Evolutionary conservation across 2,797 vertebrate species (phyloP).

Genomic region (Tolypeutes matacus): DNA sequence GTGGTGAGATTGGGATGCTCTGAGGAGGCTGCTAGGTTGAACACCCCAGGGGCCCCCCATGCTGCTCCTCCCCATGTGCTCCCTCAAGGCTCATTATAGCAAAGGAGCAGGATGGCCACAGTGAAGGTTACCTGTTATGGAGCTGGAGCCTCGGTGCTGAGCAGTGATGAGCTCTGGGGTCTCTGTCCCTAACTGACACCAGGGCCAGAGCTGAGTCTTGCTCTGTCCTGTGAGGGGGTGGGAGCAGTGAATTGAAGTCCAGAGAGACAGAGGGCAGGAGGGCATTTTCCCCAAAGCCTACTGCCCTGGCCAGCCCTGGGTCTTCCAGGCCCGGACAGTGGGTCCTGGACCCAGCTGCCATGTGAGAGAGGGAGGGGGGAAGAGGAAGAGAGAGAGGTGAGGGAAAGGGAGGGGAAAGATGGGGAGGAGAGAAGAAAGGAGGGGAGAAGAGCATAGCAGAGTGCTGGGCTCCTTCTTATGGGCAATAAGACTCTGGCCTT

Average conservation of each 20-base stretch:
- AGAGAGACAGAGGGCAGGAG: background rate
- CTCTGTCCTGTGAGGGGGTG: background rate
- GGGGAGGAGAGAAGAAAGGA: background rate
- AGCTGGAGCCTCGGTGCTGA: background rate
- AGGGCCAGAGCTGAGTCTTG: background rate
- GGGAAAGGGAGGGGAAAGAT: background rate
- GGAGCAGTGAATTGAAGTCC: background rate
- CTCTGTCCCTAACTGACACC: background rate
- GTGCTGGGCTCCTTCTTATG: background rate
- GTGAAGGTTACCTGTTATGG: background rate
- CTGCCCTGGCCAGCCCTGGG: background rate
- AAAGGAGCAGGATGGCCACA: background rate
- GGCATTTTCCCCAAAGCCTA: background rate
- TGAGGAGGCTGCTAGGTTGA: background rate
- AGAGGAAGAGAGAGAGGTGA: background rate
- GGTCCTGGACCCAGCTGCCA: background rate
- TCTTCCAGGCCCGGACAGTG: background rate
- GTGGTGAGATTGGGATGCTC: rapidly evolving
- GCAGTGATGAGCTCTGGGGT: background rate
- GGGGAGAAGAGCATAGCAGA: background rate
- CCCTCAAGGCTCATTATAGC: background rate
- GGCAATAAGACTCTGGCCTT: background rate
- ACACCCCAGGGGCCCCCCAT: background rate
- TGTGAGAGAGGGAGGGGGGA: background rate
- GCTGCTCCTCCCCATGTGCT: rapidly evolving